A percentile compares a stretch with the other conserved stretches of the same genome.
Evolutionary conservation across 2,888 invertebrate species (phyloP).

Genomic region (Portevinia maculata): DNA sequence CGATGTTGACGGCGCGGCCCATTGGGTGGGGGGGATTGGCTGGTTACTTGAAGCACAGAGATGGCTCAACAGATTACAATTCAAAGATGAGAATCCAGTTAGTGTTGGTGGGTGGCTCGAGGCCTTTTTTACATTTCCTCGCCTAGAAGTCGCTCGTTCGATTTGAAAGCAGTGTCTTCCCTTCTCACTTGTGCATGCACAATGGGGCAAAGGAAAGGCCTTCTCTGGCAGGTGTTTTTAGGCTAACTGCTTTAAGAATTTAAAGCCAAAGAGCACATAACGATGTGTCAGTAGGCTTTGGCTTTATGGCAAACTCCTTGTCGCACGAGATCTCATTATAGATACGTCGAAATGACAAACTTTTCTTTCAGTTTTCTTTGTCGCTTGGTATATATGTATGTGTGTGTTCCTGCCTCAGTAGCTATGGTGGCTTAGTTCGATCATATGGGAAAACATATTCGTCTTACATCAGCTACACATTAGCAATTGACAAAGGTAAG

Average conservation of each 20-base stretch:
- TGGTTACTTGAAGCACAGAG: slow-evolving; percentile 43
- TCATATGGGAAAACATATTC: slow-evolving; percentile 42
- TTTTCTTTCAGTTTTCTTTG: slow-evolving; percentile 52
- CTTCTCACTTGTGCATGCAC: not conserved
- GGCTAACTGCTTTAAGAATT: slow-evolving; percentile 61
- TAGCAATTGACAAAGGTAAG: slow-evolving; percentile 44
- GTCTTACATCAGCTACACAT: slow-evolving; percentile 60
- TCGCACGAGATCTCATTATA: slow-evolving; percentile 73
- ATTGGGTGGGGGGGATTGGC: slow-evolving; percentile 15
- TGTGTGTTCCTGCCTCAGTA: slow-evolving; percentile 31
- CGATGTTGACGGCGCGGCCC: slow-evolving; percentile 49
- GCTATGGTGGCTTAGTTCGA: slow-evolving; percentile 42
- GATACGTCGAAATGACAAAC: slow-evolving; percentile 70
- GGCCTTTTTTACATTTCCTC: slow-evolving; percentile 49
- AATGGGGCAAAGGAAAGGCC: slow-evolving; percentile 10
- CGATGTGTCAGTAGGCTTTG: slow-evolving; percentile 51
- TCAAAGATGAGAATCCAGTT: slow-evolving; percentile 63
- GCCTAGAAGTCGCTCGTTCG: slow-evolving; percentile 18
- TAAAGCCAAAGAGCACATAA: slow-evolving; percentile 46
- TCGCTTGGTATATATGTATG: slow-evolving; percentile 1
- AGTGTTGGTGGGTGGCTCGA: slow-evolving; percentile 35
- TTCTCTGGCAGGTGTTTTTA: slow-evolving; percentile 55
- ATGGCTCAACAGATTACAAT: slow-evolving; percentile 69
- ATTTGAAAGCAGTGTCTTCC: slow-evolving; percentile 25
- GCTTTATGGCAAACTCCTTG: slow-evolving; percentile 67